Conservation (phyloP, 2,113 vertebrate genomes). For the Istiophorus platypterus region DNA sequence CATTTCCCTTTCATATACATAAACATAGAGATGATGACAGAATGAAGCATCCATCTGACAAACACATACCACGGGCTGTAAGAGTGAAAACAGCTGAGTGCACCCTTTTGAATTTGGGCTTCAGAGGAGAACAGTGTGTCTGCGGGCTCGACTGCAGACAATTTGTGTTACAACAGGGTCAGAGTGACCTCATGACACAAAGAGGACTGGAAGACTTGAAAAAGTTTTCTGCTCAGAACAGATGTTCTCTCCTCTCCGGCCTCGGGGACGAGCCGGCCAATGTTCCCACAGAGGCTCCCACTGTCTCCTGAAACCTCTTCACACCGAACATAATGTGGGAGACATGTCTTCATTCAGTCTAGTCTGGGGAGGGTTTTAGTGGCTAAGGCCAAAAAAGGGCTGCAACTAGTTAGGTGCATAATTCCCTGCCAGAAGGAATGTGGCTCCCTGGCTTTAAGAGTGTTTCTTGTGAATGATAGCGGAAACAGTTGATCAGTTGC, state of each 20-base stretch:
- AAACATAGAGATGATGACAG: background rate
- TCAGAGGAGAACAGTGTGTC: slow-evolving; percentile 19
- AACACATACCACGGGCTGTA: slow-evolving; percentile 2
- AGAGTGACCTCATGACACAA: slow-evolving; percentile 69
- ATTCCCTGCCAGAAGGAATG: background rate
- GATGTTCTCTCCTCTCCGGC: slow-evolving; percentile 73
- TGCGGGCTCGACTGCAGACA: slow-evolving; percentile 44
- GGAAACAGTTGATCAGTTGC: too few species aligned
- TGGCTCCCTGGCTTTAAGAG: background rate
- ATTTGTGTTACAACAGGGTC: slow-evolving; percentile 63
- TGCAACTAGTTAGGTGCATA: background rate
- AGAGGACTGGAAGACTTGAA: slow-evolving; percentile 62
- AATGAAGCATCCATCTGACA: slow-evolving; percentile 41
- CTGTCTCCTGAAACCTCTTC: background rate
- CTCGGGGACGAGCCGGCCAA: slow-evolving; percentile 41
- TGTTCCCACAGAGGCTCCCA: slow-evolving; percentile 24
- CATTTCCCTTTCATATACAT: too few species aligned
- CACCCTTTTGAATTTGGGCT: slow-evolving; percentile 32
- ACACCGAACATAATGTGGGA: background rate
- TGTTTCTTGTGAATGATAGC: background rate
- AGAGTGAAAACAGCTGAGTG: slow-evolving; percentile 62
- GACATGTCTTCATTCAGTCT: background rate
- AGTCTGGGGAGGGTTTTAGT: background rate
- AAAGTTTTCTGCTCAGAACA: slow-evolving; percentile 70
- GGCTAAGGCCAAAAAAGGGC: background rate